These are phyloP conservation scores for Panthera uncia DNA, from an alignment of 2,113 vertebrate genomes.

Conservation along the genomic window DNA sequence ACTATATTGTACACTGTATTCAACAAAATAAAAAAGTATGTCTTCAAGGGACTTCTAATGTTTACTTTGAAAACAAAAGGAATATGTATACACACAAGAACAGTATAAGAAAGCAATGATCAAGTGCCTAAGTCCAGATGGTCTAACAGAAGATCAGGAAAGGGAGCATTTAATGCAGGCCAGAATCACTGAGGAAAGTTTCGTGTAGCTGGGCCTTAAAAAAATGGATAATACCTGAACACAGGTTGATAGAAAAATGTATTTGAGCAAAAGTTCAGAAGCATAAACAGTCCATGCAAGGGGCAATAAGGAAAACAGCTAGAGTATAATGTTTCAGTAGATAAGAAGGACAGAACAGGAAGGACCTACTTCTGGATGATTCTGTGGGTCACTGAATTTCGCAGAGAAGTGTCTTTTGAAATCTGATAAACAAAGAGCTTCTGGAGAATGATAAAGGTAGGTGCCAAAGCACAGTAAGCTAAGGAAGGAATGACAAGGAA, in stretches of 20 bases:
- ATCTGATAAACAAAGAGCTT: constrained; percentile 6
- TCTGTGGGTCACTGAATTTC: background rate
- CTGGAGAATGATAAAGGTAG: background rate
- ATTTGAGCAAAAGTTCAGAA: constrained; percentile 9
- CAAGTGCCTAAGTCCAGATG: background rate
- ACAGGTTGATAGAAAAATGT: background rate
- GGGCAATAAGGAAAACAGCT: background rate
- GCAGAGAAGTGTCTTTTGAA: constrained; percentile 7
- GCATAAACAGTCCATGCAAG: background rate
- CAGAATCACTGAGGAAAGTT: background rate
- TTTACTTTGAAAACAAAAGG: background rate
- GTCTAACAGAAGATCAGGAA: background rate
- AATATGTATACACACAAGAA: background rate
- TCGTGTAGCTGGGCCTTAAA: background rate
- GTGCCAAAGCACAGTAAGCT: background rate
- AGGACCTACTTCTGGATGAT: background rate
- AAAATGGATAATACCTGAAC: background rate
- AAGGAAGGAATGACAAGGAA: background rate
- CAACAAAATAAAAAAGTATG: background rate
- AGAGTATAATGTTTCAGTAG: background rate
- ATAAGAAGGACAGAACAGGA: background rate
- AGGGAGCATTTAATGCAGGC: background rate
- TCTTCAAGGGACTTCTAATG: background rate
- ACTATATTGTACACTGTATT: background rate
- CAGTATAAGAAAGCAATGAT: background rate